These are phyloP conservation scores for Calonectris borealis DNA, from an alignment of 2,113 vertebrate genomes.

Conservation along the genomic window DNA sequence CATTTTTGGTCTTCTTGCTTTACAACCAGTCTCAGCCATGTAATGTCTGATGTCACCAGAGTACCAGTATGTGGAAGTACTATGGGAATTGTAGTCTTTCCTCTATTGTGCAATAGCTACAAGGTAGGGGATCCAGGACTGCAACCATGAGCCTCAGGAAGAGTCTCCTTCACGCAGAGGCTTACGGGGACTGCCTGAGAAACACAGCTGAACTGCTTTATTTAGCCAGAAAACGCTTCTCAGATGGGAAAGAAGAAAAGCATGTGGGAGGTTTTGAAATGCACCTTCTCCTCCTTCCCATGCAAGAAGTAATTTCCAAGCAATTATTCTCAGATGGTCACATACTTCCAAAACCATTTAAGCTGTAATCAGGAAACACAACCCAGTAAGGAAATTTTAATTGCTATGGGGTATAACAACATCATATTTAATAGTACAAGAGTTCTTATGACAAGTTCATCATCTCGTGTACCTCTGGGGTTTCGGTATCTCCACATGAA, in stretches of 20 bases:
- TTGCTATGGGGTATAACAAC: rapidly evolving
- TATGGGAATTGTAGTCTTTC: constrained; percentile 55
- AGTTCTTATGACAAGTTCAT: background rate
- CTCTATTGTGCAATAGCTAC: background rate
- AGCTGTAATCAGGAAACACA: background rate
- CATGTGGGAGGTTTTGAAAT: rapidly evolving
- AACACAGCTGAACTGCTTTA: background rate
- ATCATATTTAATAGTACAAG: rapidly evolving
- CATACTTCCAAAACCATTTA: background rate
- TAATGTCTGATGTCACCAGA: constrained; percentile 33
- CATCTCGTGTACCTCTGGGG: background rate
- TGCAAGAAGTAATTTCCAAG: background rate
- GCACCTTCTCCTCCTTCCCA: background rate
- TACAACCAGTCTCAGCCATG: constrained; percentile 6
- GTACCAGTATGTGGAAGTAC: constrained; percentile 33
- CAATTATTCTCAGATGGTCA: background rate
- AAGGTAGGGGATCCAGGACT: background rate
- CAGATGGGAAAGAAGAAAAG: too few species aligned
- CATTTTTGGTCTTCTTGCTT: background rate
- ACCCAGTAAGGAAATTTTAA: background rate
- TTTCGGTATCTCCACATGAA: background rate
- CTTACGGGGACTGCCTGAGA: rapidly evolving
- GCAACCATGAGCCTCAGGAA: background rate
- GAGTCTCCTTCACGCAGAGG: rapidly evolving
- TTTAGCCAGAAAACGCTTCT: rapidly evolving